Percentiles rank a stretch among this genome's conserved stretches.
phyloP scores from a whole-genome alignment of 2,888 invertebrate genomes.

The Pimpla rufipes region DNA sequence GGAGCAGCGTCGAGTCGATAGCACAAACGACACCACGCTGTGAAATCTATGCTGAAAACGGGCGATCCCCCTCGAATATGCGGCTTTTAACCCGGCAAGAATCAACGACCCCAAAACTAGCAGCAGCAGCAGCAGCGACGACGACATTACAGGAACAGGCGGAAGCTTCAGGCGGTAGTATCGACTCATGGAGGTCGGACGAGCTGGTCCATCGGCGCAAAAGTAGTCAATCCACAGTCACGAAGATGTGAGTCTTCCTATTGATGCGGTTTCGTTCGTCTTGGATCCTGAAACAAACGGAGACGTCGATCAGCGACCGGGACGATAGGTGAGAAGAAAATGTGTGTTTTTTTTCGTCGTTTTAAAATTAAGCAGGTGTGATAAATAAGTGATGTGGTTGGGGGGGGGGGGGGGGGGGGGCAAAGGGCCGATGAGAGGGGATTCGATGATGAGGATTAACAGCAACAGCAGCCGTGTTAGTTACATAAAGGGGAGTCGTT shows the following conservation, averaged over 20 bases:
- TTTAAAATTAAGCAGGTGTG: too few species aligned
- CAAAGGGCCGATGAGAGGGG: neutral
- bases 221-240: constrained; percentile 18
- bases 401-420: neutral
- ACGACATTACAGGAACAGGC: constrained; percentile 8
- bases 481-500: constrained; percentile 52
- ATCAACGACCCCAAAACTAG: constrained; percentile 61
- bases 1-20: constrained; percentile 34
- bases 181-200: constrained; percentile 46
- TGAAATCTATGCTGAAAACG: constrained; percentile 11
- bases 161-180: constrained; percentile 22
- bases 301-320: constrained; percentile 8
- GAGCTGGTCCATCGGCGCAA: constrained; percentile 48
- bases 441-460: neutral
- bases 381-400: too few species aligned
- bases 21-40: constrained; percentile 21
- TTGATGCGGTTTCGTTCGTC: neutral
- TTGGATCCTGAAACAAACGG: neutral
- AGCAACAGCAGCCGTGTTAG: neutral
- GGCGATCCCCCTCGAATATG: constrained; percentile 56
- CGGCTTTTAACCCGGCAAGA: constrained; percentile 58
- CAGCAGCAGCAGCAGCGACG: constrained; percentile 27
- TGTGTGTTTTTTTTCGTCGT: neutral
- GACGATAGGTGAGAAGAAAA: constrained; percentile 40
- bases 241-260: constrained; percentile 36